A percentile compares a stretch with the other conserved stretches of the same genome.
Conservation (phyloP, 2,113 vertebrate genomes). For the Calcarius ornatus region DNA sequence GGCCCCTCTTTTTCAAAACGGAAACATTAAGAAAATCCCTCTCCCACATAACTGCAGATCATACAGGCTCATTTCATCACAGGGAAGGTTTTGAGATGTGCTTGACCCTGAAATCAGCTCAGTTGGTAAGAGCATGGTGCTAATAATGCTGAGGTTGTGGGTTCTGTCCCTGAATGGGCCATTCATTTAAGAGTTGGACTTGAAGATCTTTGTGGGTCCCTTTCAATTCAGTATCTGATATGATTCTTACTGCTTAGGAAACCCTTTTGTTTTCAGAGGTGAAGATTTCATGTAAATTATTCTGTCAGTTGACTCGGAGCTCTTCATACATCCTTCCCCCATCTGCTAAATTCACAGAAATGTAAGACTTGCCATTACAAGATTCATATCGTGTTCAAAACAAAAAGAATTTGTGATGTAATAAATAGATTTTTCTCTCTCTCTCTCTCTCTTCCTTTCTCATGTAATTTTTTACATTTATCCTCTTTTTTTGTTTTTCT, state of each 20-base stretch:
- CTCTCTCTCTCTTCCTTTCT: neutral
- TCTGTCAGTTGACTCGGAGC: neutral
- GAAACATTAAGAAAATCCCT: neutral
- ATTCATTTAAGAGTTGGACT: neutral
- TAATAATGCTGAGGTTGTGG: neutral
- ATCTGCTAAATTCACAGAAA: conserved; percentile 45
- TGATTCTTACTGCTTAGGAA: neutral
- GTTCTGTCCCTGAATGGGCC: neutral
- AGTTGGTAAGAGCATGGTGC: neutral
- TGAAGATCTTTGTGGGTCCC: neutral
- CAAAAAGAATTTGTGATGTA: neutral
- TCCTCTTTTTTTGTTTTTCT: neutral
- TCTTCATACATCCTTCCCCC: conserved; percentile 16
- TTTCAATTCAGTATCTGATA: neutral
- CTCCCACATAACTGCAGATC: neutral
- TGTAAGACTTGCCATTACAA: neutral
- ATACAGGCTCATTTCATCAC: neutral
- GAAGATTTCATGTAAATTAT: conserved; percentile 32
- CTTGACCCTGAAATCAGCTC: neutral
- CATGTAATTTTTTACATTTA: neutral
- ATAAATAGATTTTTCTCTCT: neutral
- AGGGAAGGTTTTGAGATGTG: neutral
- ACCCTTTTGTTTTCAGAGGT: conserved; percentile 17
- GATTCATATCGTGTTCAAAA: neutral
- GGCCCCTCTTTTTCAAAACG: neutral